Percentiles rank a stretch among this genome's conserved stretches.
These are phyloP conservation scores for Nomada lathburiana DNA, from an alignment of 2,888 invertebrate species.

Conservation along the genomic window DNA sequence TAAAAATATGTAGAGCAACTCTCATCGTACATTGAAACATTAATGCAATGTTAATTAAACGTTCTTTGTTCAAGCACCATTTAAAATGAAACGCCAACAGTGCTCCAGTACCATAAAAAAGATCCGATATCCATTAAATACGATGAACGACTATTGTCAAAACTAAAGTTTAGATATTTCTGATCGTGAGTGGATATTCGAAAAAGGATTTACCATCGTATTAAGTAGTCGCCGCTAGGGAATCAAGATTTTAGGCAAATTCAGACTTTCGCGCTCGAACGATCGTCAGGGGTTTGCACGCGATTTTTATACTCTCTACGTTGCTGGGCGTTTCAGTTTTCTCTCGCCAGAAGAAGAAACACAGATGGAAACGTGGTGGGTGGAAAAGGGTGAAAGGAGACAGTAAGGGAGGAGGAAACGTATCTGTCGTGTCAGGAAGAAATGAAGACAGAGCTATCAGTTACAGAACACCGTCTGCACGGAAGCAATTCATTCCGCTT, in stretches of 20 bases:
- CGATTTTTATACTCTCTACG: constrained; percentile 24
- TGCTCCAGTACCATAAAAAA: too few relatives aligned
- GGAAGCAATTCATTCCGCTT: constrained; percentile 79
- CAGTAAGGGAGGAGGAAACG: constrained; percentile 73
- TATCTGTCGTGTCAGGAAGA: constrained; percentile 77
- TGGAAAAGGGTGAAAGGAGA: constrained; percentile 74
- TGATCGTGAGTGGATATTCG: too few relatives aligned
- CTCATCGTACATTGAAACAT: too few relatives aligned
- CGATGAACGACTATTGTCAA: too few relatives aligned
- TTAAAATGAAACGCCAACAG: too few relatives aligned
- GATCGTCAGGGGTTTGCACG: constrained; percentile 16
- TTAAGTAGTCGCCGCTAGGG: not conserved
- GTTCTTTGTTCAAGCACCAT: too few relatives aligned
- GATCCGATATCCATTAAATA: too few relatives aligned
- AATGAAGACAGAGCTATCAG: constrained; percentile 79
- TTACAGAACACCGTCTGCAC: constrained; percentile 79
- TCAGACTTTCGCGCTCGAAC: constrained; percentile 37
- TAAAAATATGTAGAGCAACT: too few relatives aligned
- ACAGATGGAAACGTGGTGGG: constrained; percentile 56
- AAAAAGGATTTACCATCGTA: too few relatives aligned
- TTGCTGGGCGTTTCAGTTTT: constrained; percentile 35
- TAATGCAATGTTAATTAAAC: too few relatives aligned
- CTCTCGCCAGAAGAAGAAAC: constrained; percentile 53
- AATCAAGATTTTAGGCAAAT: constrained; percentile 40
- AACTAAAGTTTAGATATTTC: too few relatives aligned